phyloP scores from a whole-genome alignment of 2,888 invertebrate genomes.

The Drosophila mulleri region DNA sequence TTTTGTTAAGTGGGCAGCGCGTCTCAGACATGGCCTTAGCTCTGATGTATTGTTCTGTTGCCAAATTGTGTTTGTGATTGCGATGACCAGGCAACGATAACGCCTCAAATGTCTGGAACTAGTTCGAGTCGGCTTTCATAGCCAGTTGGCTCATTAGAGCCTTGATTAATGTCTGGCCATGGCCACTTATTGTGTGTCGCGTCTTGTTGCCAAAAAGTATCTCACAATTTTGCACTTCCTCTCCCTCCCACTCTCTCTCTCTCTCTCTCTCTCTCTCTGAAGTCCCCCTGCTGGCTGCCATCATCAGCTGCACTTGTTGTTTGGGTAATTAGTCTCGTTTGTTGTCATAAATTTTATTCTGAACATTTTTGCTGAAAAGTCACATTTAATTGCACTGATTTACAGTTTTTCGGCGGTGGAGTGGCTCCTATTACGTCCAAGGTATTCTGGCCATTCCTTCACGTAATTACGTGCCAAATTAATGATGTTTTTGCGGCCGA shows the following conservation, averaged over 20 bases:
- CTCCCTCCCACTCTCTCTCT: background rate
- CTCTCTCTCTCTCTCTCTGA: background rate
- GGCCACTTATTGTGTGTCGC: slow-evolving; percentile 43
- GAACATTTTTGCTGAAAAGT: slow-evolving; percentile 71
- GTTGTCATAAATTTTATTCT: slow-evolving; percentile 76
- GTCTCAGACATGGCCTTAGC: slow-evolving; percentile 30
- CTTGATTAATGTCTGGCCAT: slow-evolving; percentile 64
- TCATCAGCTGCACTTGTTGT: slow-evolving; percentile 52
- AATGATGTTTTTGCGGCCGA: slow-evolving; percentile 64
- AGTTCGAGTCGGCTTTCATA: slow-evolving; percentile 26
- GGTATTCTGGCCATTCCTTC: slow-evolving; percentile 11
- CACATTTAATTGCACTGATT: slow-evolving; percentile 77
- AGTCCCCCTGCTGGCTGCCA: background rate
- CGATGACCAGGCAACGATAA: slow-evolving; percentile 54
- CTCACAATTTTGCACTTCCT: slow-evolving; percentile 39
- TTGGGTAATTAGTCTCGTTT: slow-evolving; percentile 69
- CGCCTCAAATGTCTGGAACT: slow-evolving; percentile 33
- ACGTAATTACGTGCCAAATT: slow-evolving; percentile 74
- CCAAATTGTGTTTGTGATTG: slow-evolving; percentile 38
- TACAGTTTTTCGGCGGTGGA: slow-evolving; percentile 59
- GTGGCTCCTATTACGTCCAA: slow-evolving; percentile 18
- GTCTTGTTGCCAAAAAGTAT: slow-evolving; percentile 34
- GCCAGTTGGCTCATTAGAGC: slow-evolving; percentile 45
- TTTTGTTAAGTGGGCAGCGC: slow-evolving; percentile 71
- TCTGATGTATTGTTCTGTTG: slow-evolving; percentile 66